These are phyloP conservation scores for Rhagonycha lutea DNA, from an alignment of 2,888 invertebrate genomes.

Conservation along the genomic window DNA sequence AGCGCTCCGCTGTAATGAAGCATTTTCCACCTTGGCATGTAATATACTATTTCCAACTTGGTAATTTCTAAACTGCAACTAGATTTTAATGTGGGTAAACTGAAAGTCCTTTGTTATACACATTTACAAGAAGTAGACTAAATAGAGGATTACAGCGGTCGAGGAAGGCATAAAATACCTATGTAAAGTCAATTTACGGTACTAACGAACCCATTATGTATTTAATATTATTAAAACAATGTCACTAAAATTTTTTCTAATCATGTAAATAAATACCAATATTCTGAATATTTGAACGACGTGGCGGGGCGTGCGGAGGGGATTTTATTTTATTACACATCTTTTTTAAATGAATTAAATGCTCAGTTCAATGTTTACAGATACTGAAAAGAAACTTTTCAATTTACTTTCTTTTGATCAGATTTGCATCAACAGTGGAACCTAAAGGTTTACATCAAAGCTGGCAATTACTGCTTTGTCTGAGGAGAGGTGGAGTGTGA, in stretches of 20 bases:
- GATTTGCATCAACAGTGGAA: conserved; percentile 33
- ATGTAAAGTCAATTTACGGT: background rate
- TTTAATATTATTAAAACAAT: background rate
- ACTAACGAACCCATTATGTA: background rate
- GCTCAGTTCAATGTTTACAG: background rate
- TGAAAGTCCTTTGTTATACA: background rate
- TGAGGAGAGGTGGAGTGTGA: conserved; percentile 44
- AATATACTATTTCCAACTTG: no score
- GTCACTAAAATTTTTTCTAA: background rate
- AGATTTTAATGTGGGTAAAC: background rate
- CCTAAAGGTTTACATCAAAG: conserved; percentile 43
- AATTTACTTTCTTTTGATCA: conserved; percentile 30
- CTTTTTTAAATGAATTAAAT: background rate
- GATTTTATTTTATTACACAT: background rate
- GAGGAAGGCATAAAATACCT: background rate
- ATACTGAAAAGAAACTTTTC: conserved; percentile 15
- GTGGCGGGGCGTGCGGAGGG: background rate
- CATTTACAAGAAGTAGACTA: background rate
- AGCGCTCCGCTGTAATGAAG: no score
- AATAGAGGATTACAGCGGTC: background rate
- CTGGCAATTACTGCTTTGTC: conserved; percentile 45
- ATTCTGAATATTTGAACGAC: background rate
- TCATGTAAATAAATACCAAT: background rate
- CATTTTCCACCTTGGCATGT: no score
- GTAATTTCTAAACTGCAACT: background rate